These are phyloP conservation scores for Tridacna crocea DNA, from an alignment of 2,888 invertebrate species.

Conservation along the genomic window DNA sequence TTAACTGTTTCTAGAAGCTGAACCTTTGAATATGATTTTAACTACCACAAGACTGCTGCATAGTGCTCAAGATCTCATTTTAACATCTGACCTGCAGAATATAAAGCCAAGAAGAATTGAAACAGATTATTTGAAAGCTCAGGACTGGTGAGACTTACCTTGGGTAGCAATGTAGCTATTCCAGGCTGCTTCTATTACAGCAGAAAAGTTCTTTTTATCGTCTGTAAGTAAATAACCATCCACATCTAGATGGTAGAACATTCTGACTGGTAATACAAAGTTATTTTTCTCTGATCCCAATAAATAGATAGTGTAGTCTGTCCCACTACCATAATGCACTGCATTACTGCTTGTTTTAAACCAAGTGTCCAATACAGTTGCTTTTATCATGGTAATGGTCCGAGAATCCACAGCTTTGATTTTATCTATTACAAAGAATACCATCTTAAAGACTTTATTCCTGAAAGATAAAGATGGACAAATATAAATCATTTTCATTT, in stretches of 20 bases:
- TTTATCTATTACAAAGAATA: constrained; percentile 35
- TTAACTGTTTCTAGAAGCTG: too few relatives aligned
- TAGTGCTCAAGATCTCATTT: too few relatives aligned
- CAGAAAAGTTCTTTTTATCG: constrained; percentile 37
- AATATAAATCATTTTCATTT: too few relatives aligned
- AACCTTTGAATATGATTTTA: too few relatives aligned
- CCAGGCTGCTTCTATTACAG: constrained; percentile 6
- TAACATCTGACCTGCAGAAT: too few relatives aligned
- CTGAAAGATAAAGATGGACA: constrained; percentile 18
- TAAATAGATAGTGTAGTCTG: constrained; percentile 34
- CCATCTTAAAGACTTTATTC: constrained; percentile 43
- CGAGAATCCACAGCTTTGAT: constrained; percentile 36
- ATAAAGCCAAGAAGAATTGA: too few relatives aligned
- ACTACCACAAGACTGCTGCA: too few relatives aligned
- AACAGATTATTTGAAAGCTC: too few relatives aligned
- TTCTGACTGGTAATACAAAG: constrained; percentile 30
- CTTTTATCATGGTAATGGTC: constrained; percentile 30
- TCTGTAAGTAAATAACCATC: constrained; percentile 46
- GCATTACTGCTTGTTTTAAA: constrained; percentile 24
- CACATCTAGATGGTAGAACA: constrained; percentile 43
- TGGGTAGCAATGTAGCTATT: not conserved
- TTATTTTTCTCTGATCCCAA: constrained; percentile 8
- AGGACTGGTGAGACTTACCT: not conserved
- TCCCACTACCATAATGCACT: constrained; percentile 42
- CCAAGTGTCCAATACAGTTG: constrained; percentile 27